Base-by-base conservation (phyloP, 1,140 invertebrate genomes). In the Capitella teleta region DNA sequence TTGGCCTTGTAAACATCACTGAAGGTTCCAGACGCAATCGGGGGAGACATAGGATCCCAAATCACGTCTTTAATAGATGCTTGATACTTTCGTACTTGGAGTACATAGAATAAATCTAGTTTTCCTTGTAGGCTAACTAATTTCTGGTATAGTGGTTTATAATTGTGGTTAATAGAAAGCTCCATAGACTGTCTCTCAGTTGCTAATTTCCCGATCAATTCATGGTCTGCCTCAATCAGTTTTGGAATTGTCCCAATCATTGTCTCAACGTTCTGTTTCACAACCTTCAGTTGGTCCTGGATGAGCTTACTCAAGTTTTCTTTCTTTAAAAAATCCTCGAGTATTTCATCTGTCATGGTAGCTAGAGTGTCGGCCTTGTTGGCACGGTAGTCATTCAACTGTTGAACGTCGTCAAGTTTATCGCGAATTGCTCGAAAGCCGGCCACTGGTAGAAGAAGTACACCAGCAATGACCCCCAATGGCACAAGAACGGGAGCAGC, bases 401-500 rank as follows among this genome's bases (percentile, higher is more conserved):
- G 5, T 6, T 23, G 37, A 5, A 43, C 16, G 5, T 41, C 37
- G 14, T 49, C 23, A 19, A 49, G 21, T 26, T 49, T 42, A 10
- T 4, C 37, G 5, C 32, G 6, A 26, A 49, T 32, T 8, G 38
- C 38, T 21, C 21, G 10, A 21, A 41, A 12, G 8, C 38, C 38
- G 38, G 38, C 38, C 38, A 41, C 38, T 8, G 38, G 38, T 6
- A 41, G 38, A 6, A 41, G 12, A 19, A 41, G 23, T 21, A 41
- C 8, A 6, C 38, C 38, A 8, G 38, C 38, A 21, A 41, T 19
- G 38, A 41, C 38, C 12, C 38, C 38, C 18, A 41, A 19, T 8
- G 38, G 38, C 38, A 41, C 38, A 12, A 41, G 38, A 8, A 41
- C 21, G 38, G 38, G 38, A 12, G 18, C 18, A 41, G 38, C 38